Evolutionary conservation across 92 coral and sea anemone species (phyloP), one percentile per base, ranked within the genome.

Genomic region (Umimayanthus kanabou): DNA sequence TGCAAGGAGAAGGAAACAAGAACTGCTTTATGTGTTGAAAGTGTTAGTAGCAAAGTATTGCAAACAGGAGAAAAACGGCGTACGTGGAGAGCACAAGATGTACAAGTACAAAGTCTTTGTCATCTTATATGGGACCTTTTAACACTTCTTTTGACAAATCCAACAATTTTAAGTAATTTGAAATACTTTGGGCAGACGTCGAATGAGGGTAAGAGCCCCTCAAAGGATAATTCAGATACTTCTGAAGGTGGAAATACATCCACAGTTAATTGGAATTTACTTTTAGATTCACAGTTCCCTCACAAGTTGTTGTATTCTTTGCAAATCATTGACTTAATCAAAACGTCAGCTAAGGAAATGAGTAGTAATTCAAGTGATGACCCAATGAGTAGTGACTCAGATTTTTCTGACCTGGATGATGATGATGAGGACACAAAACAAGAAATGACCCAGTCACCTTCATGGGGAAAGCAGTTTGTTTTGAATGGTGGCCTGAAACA

Each of bases 111-210:
- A 84, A 89, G 80, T 83, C 88, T 96, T 39, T 96, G 95, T 40
- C 95, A 95, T 11, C 90, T 96, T 57, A 94, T 95, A 58, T 96
- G 99, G 99, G 99, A 96, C 78, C 91, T 96, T 9, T 87, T 96
- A 78, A 92, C 91, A 88, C 93, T 96, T 72, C 88, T 96, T 80
- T 98, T 98, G 3, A 96, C 99, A 43, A 96, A 95, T 65, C 98
- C 92, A 53, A 80, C 96, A 16, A 90, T 96, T 69, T 92, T 92
- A 37, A 92, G 88, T 66, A 91, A 92, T 76, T 88, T 96, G 79
- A 94, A 95, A 85, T 95, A 89, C 77, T 95, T 96, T 87, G 99
- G 96, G 29, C 87, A 88, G 70, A 87, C 85, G 47, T 88, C 86
- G 9, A 82, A 69, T 6, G 64, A 88, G 0, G 90, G 79, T 7